These are phyloP conservation scores for Napeogenes inachia DNA, from an alignment of 2,888 invertebrate species.

Conservation along the genomic window DNA sequence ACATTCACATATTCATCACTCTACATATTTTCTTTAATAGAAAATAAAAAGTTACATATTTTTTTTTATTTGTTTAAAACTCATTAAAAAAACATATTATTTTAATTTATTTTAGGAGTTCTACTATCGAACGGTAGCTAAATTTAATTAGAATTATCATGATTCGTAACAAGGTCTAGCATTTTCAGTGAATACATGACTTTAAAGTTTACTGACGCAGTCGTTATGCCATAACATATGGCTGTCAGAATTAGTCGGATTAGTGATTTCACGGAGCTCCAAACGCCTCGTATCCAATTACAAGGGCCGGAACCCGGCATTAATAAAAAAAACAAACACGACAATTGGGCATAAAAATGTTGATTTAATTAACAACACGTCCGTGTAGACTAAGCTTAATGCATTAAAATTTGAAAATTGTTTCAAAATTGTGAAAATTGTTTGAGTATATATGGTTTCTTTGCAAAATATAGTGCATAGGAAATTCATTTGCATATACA, in stretches of 20 bases:
- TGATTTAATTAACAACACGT: conserved; percentile 50
- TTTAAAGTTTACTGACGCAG: conserved; percentile 43
- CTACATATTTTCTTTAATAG: not conserved
- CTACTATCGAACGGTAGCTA: not conserved
- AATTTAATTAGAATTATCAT: not conserved
- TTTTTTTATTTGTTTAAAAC: not conserved
- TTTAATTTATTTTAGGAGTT: too few relatives aligned
- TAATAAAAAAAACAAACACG: conserved; percentile 63
- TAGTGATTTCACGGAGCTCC: conserved; percentile 74
- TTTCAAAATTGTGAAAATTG: not conserved
- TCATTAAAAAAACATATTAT: too few relatives aligned
- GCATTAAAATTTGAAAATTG: not conserved
- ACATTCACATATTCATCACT: not conserved
- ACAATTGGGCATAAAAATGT: conserved; percentile 58
- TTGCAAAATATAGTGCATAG: too few relatives aligned
- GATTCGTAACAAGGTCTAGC: conserved; percentile 2
- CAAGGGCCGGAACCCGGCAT: conserved; percentile 62
- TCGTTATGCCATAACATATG: conserved; percentile 74
- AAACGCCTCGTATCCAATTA: conserved; percentile 70
- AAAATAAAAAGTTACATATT: not conserved
- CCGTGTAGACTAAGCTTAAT: conserved; percentile 31
- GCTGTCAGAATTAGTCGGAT: conserved; percentile 77
- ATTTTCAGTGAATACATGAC: conserved; percentile 12
- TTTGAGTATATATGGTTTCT: conserved; percentile 6
- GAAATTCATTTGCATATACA: too few relatives aligned